Evolutionary conservation across 2,888 invertebrate genomes (phyloP).

Genomic region (Melanchra persicariae): DNA sequence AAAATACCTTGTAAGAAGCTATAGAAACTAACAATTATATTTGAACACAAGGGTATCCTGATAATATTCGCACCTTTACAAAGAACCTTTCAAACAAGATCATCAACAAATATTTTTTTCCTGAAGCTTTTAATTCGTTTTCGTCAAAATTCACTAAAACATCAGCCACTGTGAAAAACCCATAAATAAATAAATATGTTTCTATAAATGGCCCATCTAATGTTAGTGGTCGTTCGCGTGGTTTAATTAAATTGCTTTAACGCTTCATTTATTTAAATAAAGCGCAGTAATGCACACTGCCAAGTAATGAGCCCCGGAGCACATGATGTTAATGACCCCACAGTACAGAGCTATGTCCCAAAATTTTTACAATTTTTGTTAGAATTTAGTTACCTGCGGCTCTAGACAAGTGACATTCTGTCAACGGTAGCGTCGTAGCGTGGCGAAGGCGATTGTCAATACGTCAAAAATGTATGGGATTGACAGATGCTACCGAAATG

Average conservation of each 20-base stretch:
- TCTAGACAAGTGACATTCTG: too few species aligned
- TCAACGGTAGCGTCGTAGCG: too few species aligned
- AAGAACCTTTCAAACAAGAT: neutral
- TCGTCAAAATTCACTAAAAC: neutral
- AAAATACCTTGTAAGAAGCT: neutral
- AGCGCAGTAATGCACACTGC: conserved; percentile 58
- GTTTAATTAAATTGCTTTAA: conserved; percentile 68
- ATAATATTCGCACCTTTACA: neutral
- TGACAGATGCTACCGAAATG: too few species aligned
- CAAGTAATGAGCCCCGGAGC: conserved; percentile 32
- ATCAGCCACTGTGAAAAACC: neutral
- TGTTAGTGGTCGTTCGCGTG: conserved; percentile 59
- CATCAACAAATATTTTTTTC: neutral
- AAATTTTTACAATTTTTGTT: conserved; percentile 29
- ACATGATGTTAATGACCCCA: conserved; percentile 55
- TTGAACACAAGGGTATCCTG: neutral
- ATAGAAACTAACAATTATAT: neutral
- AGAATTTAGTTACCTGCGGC: too few species aligned
- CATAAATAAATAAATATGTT: conserved; percentile 16
- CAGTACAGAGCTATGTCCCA: conserved; percentile 23
- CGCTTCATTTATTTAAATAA: conserved; percentile 71
- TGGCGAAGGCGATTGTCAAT: too few species aligned
- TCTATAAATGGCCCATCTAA: conserved; percentile 43
- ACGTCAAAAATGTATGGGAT: too few species aligned
- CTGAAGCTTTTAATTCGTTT: neutral